Evolutionary conservation across 1,140 invertebrate genomes (phyloP).

Genomic region (Drosophila seguyi): DNA sequence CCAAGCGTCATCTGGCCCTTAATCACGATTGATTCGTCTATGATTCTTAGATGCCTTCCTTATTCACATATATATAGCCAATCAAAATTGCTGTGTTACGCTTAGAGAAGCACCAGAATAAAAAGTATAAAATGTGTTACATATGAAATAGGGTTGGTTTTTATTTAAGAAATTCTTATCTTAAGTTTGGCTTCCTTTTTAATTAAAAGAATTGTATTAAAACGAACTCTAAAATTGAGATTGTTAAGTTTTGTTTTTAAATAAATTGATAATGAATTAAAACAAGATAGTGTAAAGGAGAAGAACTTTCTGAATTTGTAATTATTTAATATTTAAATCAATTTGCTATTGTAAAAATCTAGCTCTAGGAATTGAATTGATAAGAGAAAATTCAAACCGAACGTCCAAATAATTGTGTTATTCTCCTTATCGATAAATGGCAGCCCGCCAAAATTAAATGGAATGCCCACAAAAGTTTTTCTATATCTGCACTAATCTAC

Average conservation of each 20-base stretch:
- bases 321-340: background rate
- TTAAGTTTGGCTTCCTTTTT: background rate
- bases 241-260: background rate
- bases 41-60: background rate
- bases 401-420: background rate
- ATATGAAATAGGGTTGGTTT: background rate
- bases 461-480: background rate
- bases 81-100: constrained; percentile 49
- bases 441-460: background rate
- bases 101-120: constrained; percentile 50
- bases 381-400: background rate
- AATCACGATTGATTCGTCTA: constrained; percentile 47
- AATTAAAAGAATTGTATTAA: background rate
- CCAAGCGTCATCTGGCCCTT: constrained; percentile 88
- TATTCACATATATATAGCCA: constrained; percentile 5
- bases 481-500: no score
- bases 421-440: background rate
- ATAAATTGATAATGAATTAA: background rate
- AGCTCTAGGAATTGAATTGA: background rate
- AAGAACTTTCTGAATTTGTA: background rate
- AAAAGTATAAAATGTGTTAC: constrained; percentile 32
- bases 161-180: no score
- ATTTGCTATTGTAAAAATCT: background rate
- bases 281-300: background rate
- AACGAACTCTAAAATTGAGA: background rate